Evolutionary conservation across 2,797 vertebrate species (phyloP), one percentile per base, ranked within the genome.

Genomic region (Halcyon smyrnensis): DNA sequence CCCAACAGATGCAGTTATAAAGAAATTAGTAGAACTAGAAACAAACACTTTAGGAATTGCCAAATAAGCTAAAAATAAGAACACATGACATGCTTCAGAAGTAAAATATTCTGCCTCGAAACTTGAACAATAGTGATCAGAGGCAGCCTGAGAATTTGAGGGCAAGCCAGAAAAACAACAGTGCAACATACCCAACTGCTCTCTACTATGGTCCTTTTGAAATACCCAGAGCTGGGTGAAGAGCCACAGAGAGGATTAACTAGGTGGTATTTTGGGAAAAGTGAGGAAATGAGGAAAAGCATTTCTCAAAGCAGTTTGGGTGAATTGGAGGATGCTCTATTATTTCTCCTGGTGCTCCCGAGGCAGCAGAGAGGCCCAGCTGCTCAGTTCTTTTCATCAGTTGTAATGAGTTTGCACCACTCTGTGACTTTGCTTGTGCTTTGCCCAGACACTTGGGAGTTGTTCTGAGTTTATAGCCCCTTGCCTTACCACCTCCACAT

Each of bases 31-130:
- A 92, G 77, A 96, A 80, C 88, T 77, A 87, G 88, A 96, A 96
- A 93, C 70, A 96, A 96, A 90, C 74, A 80, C 59, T 95, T 93
- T 11, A 88, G 83, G 51, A 91, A 79, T 59, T 91, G 83, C 74
- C 70, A 88, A 97, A 96, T 32, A 86, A 86, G 48, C 85, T 96
- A 95, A 96, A 96, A 96, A 94, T 95, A 96, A 96, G 27, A 88
- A 15, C 74, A 68, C 30, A 43, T 83, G 48, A 64, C 67, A 70
- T 62, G 63, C 27, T 80, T 53, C 23, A 95, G 70, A 89, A 92
- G 16, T 62, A 82, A 89, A 96, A 70, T 89, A 82, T 68, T 95
- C 75, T 93, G 77, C 64, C 80, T 87, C 45, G 89, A 86, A 90
- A 77, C 45, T 87, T 93, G 83, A 93, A 79, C 89, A 92, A 90